These are phyloP conservation scores for Drosophila seclusa DNA, from an alignment of 2,888 invertebrate genomes.

Conservation along the genomic window DNA sequence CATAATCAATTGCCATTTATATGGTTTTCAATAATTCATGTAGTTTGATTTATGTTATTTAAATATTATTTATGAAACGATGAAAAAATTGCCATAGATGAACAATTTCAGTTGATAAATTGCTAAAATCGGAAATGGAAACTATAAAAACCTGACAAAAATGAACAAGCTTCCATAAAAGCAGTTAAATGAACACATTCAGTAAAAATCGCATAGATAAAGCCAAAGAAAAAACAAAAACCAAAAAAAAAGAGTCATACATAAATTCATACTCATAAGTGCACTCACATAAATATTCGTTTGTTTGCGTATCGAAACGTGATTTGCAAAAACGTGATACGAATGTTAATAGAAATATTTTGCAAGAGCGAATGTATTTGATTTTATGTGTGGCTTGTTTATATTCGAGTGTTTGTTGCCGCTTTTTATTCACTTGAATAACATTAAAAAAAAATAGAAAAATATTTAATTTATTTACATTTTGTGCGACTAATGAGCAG, in stretches of 20 bases:
- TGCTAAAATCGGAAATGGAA: background rate
- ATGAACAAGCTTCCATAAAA: constrained; percentile 18
- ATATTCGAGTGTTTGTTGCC: constrained; percentile 23
- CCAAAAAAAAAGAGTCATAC: background rate
- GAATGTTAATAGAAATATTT: constrained; percentile 51
- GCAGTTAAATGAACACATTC: constrained; percentile 26
- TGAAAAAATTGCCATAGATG: constrained; percentile 6
- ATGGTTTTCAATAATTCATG: background rate
- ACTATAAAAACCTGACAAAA: background rate
- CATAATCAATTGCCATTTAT: background rate
- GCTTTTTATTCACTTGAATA: constrained; percentile 24
- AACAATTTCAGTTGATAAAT: constrained; percentile 13
- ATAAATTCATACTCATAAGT: constrained; percentile 33
- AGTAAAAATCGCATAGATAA: constrained; percentile 27
- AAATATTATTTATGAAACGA: background rate
- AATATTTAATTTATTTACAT: constrained; percentile 41
- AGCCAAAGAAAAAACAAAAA: constrained; percentile 3
- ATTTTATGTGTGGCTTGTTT: constrained; percentile 27
- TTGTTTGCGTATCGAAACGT: constrained; percentile 63
- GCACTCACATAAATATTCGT: constrained; percentile 40
- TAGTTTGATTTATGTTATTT: background rate
- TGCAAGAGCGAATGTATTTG: constrained; percentile 17
- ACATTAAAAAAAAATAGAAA: constrained; percentile 14
- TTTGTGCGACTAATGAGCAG: constrained; percentile 30
- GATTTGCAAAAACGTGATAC: constrained; percentile 75